A percentile compares a stretch with the other conserved stretches of the same genome.
These are phyloP conservation scores for Drosophila trapezifrons DNA, from an alignment of 1,140 invertebrate genomes.

Conservation along the genomic window DNA sequence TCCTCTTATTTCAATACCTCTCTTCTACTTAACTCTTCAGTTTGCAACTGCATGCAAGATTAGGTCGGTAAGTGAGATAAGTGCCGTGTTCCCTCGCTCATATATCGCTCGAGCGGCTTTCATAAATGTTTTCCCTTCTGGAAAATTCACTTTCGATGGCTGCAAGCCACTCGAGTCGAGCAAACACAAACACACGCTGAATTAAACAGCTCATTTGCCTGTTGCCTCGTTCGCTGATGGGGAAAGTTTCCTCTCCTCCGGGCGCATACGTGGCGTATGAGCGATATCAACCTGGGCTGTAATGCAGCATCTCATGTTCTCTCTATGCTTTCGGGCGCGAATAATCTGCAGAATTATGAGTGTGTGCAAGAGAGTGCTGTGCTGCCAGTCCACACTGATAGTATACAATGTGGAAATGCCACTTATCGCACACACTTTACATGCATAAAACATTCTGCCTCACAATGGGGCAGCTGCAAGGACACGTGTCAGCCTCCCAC, in stretches of 20 bases:
- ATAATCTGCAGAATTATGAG: conserved; percentile 52
- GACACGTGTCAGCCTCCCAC: conserved; percentile 27
- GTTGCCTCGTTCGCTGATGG: conserved; percentile 36
- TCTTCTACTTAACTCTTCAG: not conserved
- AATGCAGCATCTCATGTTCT: conserved; percentile 25
- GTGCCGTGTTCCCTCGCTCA: conserved; percentile 1
- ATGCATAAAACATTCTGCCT: conserved; percentile 51
- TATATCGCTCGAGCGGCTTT: not conserved
- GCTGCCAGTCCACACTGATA: conserved; percentile 17
- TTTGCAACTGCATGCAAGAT: conserved; percentile 1
- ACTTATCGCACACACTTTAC: conserved; percentile 57
- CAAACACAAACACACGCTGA: conserved; percentile 15
- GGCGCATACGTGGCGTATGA: conserved; percentile 32
- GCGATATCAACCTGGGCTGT: conserved; percentile 15
- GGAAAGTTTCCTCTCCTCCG: conserved; percentile 44
- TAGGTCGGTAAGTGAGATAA: conserved; percentile 7
- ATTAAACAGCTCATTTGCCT: conserved; percentile 65
- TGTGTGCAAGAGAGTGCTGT: conserved; percentile 5
- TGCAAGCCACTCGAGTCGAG: conserved; percentile 1
- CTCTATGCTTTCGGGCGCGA: conserved; percentile 28
- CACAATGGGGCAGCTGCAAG: conserved; percentile 36
- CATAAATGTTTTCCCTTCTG: conserved; percentile 25
- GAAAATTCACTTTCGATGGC: conserved; percentile 10
- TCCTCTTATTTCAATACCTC: too few species aligned
- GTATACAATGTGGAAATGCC: conserved; percentile 35